Conservation (phyloP, 2,113 vertebrate genomes). For the Callithrix jacchus region DNA sequence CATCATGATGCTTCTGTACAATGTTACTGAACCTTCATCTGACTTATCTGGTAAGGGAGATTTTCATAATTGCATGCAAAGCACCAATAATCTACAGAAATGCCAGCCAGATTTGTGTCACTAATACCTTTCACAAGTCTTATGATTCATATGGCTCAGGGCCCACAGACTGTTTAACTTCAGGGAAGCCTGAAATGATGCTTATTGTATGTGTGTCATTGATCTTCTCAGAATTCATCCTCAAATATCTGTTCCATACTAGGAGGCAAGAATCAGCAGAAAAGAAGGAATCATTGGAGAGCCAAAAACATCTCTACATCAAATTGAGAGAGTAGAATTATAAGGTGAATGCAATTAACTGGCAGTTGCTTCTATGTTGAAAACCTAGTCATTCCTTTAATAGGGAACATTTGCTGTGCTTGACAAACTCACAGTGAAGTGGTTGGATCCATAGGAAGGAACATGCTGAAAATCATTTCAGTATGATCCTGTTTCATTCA, state of each 20-base stretch:
- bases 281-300: background rate
- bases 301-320: background rate
- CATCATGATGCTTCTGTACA: background rate
- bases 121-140: constrained; percentile 24
- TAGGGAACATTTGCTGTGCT: constrained; percentile 7
- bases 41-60: background rate
- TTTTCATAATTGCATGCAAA: constrained; percentile 37
- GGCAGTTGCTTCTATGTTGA: background rate
- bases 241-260: constrained; percentile 37
- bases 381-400: constrained; percentile 4
- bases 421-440: constrained; percentile 45
- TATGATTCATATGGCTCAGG: background rate
- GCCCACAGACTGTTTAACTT: background rate
- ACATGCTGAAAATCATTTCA: constrained; percentile 74
- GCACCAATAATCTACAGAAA: constrained; percentile 8
- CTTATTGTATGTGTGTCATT: background rate
- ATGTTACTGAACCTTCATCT: background rate
- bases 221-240: background rate
- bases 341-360: constrained; percentile 58
- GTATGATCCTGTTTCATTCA: constrained; percentile 68
- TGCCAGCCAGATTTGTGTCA: background rate
- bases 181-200: background rate
- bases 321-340: background rate
- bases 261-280: background rate
- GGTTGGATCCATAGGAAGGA: constrained; percentile 65